Evolutionary conservation across 2,888 invertebrate species (phyloP).

Genomic region (Ichneumoninae sp.): DNA sequence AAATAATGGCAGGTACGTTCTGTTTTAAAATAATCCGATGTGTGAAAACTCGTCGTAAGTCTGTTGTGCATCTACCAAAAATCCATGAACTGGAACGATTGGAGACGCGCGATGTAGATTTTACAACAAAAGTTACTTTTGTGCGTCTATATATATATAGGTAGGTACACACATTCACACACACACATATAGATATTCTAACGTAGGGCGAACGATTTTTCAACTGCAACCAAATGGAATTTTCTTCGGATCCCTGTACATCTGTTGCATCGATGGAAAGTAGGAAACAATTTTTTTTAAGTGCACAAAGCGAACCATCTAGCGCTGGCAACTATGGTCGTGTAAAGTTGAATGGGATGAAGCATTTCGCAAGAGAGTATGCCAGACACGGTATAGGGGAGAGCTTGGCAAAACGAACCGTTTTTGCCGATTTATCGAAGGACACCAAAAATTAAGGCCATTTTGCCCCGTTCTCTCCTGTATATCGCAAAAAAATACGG

Average conservation of each 20-base stretch:
- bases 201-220: slow-evolving; percentile 18
- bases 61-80: too few species aligned
- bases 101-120: too few species aligned
- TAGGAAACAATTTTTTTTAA: not conserved
- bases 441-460: not conserved
- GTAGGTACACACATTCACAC: too few species aligned
- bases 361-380: slow-evolving; percentile 26
- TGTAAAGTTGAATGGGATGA: slow-evolving; percentile 33
- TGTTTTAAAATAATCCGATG: too few species aligned
- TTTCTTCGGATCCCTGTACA: not conserved
- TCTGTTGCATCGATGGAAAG: not conserved
- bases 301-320: slow-evolving; percentile 3
- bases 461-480: not conserved
- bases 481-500: not conserved
- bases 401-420: not conserved
- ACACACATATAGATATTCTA: not conserved
- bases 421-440: too few species aligned
- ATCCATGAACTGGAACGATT: too few species aligned
- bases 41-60: too few species aligned
- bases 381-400: not conserved
- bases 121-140: too few species aligned
- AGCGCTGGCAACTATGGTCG: not conserved
- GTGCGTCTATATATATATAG: too few species aligned
- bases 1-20: not conserved
- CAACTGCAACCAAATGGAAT: slow-evolving; percentile 28